These are phyloP conservation scores for Crotalus horridus DNA, from an alignment of 2,113 vertebrate genomes.

Conservation along the genomic window DNA sequence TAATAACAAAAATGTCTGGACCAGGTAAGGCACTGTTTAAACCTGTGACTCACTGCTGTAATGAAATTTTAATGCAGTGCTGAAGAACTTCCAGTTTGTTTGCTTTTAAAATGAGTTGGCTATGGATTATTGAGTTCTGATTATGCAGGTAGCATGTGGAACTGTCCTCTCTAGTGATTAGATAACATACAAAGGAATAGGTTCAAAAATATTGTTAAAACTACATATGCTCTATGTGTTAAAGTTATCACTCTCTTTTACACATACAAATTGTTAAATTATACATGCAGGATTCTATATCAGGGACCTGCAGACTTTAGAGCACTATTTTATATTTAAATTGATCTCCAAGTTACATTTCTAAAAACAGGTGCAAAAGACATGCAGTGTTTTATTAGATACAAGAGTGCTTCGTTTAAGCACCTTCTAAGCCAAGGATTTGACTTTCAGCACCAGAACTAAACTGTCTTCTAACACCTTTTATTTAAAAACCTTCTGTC, in stretches of 20 bases:
- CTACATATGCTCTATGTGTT: background rate
- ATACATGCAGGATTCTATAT: background rate
- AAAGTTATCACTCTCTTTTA: background rate
- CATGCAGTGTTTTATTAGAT: background rate
- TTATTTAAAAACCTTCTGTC: background rate
- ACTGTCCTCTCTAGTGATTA: constrained; percentile 24
- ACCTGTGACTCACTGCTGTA: background rate
- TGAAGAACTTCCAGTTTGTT: constrained; percentile 18
- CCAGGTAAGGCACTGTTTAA: background rate
- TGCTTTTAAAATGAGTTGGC: constrained; percentile 21
- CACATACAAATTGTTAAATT: background rate
- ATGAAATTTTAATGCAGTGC: constrained; percentile 29
- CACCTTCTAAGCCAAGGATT: background rate
- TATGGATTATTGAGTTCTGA: constrained; percentile 27
- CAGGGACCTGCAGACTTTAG: background rate
- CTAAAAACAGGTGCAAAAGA: background rate
- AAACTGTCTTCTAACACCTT: background rate
- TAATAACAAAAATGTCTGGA: constrained; percentile 1
- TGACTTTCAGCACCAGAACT: background rate
- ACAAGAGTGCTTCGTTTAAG: background rate
- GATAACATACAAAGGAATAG: background rate
- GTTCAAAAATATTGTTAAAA: background rate
- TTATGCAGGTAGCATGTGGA: constrained; percentile 13
- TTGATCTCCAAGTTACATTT: background rate
- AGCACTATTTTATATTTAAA: background rate